These are phyloP conservation scores for Chloroclysta siterata DNA, from an alignment of 2,888 invertebrate species.

Conservation along the genomic window DNA sequence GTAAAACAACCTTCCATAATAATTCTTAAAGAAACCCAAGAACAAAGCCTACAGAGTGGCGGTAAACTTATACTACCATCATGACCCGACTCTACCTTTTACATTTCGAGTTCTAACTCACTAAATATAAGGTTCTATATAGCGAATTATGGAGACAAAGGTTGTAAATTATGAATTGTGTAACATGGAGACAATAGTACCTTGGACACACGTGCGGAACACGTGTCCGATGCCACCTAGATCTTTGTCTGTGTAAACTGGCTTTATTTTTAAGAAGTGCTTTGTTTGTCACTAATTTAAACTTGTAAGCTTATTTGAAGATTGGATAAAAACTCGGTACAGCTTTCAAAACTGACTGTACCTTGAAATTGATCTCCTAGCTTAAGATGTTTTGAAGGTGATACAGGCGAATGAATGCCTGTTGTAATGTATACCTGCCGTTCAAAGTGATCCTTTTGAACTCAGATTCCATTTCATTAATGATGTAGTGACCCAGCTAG, in stretches of 20 bases:
- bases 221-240: conserved; percentile 58
- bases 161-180: conserved; percentile 42
- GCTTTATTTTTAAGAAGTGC: conserved; percentile 29
- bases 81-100: conserved; percentile 39
- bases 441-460: no score
- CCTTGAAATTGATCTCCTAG: conserved; percentile 1
- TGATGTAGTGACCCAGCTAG: no score
- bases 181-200: conserved; percentile 61
- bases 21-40: conserved; percentile 8
- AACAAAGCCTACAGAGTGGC: conserved; percentile 47
- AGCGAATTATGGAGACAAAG: not conserved
- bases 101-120: conserved; percentile 4
- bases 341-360: not conserved
- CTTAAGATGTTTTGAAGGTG: not conserved
- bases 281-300: conserved; percentile 27
- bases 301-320: conserved; percentile 18
- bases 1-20: not conserved
- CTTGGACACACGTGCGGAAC: conserved; percentile 63
- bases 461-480: no score
- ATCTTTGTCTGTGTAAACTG: conserved; percentile 41
- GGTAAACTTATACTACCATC: conserved; percentile 57
- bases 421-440: no score
- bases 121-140: conserved; percentile 27
- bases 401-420: no score
- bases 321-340: conserved; percentile 2